A percentile compares a stretch with the other conserved stretches of the same genome.
These are phyloP conservation scores for Polyergus mexicanus DNA, from an alignment of 1,140 invertebrate species.

Conservation along the genomic window DNA sequence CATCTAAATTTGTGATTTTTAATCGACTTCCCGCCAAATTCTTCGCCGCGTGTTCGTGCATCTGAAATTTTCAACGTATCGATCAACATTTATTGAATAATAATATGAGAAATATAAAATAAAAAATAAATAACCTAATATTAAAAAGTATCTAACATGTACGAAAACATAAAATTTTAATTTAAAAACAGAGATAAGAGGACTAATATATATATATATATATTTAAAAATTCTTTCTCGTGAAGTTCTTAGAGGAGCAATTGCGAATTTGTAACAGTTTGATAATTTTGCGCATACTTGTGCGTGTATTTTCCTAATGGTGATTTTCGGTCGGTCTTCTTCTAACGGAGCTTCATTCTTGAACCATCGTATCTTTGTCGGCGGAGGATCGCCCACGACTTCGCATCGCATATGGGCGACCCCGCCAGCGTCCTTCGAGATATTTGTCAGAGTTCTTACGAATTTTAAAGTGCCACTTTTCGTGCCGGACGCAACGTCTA, in stretches of 20 bases:
- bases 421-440: slow-evolving; percentile 89
- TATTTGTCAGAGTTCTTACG: slow-evolving; percentile 87
- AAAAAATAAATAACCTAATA: background rate
- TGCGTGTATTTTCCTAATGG: slow-evolving; percentile 83
- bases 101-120: background rate
- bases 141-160: background rate
- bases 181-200: background rate
- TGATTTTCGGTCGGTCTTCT: slow-evolving; percentile 86
- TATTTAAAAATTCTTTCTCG: background rate
- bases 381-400: slow-evolving; percentile 89
- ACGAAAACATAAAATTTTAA: background rate
- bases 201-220: too few species aligned
- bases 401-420: slow-evolving; percentile 90
- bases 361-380: slow-evolving; percentile 89
- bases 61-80: slow-evolving; percentile 51
- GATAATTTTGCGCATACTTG: slow-evolving; percentile 68
- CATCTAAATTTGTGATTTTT: slow-evolving; percentile 88
- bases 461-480: slow-evolving; percentile 83
- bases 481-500: slow-evolving; percentile 69
- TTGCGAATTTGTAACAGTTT: background rate
- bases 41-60: slow-evolving; percentile 77
- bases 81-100: background rate
- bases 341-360: slow-evolving; percentile 89
- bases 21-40: slow-evolving; percentile 83
- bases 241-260: background rate